A percentile compares a stretch with the other conserved stretches of the same genome.
phyloP scores from a whole-genome alignment of 2,888 invertebrate species.

The Flexamia atlantica region DNA sequence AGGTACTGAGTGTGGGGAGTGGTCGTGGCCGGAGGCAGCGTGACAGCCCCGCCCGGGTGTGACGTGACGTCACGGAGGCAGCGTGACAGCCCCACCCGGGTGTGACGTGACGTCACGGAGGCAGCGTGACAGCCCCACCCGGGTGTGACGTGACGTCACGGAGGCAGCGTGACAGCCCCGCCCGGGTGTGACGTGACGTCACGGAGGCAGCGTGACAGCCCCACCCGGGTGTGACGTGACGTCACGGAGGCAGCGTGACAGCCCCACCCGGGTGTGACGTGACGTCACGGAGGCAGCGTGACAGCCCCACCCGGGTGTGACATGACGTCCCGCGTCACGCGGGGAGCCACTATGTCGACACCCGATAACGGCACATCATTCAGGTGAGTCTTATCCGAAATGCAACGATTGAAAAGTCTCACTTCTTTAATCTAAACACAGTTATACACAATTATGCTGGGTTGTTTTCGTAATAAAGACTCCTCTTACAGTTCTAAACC shows the following conservation, averaged over 20 bases:
- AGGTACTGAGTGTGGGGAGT: background rate
- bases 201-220: background rate
- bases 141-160: constrained; percentile 30
- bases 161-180: too few species aligned
- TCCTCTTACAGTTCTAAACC: too few species aligned
- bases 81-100: background rate
- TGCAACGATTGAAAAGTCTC: too few species aligned
- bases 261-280: background rate
- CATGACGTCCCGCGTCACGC: constrained; percentile 1
- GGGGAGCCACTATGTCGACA: background rate
- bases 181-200: background rate
- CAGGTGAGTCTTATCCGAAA: too few species aligned
- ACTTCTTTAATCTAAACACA: too few species aligned
- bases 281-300: background rate
- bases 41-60: constrained; percentile 22
- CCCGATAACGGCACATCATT: background rate
- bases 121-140: background rate
- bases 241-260: too few species aligned
- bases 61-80: constrained; percentile 12
- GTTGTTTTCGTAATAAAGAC: too few species aligned
- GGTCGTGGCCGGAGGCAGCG: background rate
- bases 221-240: constrained; percentile 18
- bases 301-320: constrained; percentile 19
- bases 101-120: background rate
- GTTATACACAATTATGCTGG: too few species aligned